Base-by-base conservation (phyloP, 2,113 vertebrate genomes). In the Alligator sinensis region DNA sequence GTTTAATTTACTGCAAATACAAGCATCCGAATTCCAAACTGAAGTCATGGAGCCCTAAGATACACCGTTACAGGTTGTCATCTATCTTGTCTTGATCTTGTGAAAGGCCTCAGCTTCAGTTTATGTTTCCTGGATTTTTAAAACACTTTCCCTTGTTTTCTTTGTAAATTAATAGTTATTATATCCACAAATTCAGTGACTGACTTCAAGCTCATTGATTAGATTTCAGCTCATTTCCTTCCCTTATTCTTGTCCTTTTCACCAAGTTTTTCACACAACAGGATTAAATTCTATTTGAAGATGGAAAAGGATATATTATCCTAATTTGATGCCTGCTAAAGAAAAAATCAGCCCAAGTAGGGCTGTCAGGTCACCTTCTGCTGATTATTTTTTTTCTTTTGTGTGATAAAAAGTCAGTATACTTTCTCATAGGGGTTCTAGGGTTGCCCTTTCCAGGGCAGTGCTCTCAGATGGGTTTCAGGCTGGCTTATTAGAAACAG, bases 401-500 rank as follows among this genome's bases (percentile, higher is more conserved):
- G 68, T 95, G 59, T 90, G 77, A 91, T 93, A 76, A 91, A 95
- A 87, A 88, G 90, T 72, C 87, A 96, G 78, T 87, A 88, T 91
- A 77, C 76, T 95, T 95, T 89, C 83, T 94, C 70, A 47, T 93
- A 77, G 68, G 16, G 55, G 77, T 93, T 93, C 88, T 88, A 57
- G 54, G 34, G 24, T 59, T 97, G 77, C 89, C 83, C 82, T 93
- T 87, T 86, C 58, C 10, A 47, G n/a, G 28, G 5, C 27, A 87
- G 38, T 74, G 92, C 82, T 96, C 58, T 97, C n/a, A 47, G 89
- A 75, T 70, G 76, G 84, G 96, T 96, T 87, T 92, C 77, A 95
- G 54, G 27, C 66, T 81, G 55, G 78, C 94, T 98, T 98, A 98
- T 98, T 98, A 95, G 96, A 98, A 98, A 88, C 97, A 98, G 93